Conservation (phyloP, 1,140 invertebrate genomes). For the Aplysia californica region DNA sequence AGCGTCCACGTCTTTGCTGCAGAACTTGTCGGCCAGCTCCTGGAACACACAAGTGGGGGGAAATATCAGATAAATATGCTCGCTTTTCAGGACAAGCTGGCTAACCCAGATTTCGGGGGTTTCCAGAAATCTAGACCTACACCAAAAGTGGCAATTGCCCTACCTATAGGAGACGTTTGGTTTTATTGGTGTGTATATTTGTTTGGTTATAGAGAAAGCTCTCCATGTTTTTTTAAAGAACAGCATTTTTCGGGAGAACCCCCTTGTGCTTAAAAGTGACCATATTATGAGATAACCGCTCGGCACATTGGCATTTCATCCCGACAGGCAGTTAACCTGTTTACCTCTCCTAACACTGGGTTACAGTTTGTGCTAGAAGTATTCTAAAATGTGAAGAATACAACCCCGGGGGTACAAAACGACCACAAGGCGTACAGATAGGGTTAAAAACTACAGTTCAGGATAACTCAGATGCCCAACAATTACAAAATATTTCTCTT, state of each 20-base stretch:
- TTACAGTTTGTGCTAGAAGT: neutral
- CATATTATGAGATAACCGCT: too few species aligned
- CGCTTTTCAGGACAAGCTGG: neutral
- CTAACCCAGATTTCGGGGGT: neutral
- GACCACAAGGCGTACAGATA: neutral
- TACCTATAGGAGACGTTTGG: too few species aligned
- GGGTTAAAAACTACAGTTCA: neutral
- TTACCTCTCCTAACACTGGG: neutral
- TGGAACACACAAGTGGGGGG: conserved; percentile 29
- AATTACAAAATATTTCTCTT: too few species aligned
- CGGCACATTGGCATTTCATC: too few species aligned
- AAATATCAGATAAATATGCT: neutral
- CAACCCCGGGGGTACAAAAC: neutral
- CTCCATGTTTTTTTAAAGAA: neutral
- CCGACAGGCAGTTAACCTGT: too few species aligned
- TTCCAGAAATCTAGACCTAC: too few species aligned
- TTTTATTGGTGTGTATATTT: neutral
- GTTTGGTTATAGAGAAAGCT: neutral
- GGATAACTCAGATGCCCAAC: too few species aligned
- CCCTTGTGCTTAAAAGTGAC: too few species aligned
- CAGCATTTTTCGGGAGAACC: too few species aligned
- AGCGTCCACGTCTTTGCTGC: conserved; percentile 76
- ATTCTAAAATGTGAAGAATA: neutral
- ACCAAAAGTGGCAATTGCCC: too few species aligned
- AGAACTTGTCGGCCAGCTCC: conserved; percentile 77